Conservation (phyloP, 2,113 vertebrate genomes). For the Colossoma macropomum region DNA sequence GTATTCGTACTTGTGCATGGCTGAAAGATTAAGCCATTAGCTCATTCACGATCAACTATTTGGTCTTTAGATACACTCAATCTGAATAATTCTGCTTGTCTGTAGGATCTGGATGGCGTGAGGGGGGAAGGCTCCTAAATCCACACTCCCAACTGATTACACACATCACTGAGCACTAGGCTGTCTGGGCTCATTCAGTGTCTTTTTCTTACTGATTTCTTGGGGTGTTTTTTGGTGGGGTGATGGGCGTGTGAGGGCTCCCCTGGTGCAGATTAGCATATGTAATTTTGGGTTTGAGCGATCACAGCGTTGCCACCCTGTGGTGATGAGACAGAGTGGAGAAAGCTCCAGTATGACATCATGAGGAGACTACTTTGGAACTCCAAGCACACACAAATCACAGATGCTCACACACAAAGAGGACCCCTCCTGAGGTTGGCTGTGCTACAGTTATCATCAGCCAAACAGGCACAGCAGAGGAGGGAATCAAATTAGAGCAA, state of each 20-base stretch:
- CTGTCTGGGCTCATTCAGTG: conserved; percentile 6
- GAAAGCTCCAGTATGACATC: conserved; percentile 24
- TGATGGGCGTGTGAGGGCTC: conserved; percentile 18
- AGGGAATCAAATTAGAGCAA: conserved; percentile 14
- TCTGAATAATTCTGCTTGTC: not conserved
- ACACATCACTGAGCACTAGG: conserved; percentile 17
- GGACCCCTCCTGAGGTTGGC: conserved; percentile 5
- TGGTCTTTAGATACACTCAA: not conserved
- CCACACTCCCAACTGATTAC: conserved; percentile 21
- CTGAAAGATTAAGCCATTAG: not conserved
- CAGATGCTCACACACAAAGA: not conserved
- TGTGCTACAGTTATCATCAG: conserved; percentile 24
- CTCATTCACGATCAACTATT: not conserved
- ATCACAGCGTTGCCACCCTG: not conserved
- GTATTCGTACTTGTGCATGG: not conserved
- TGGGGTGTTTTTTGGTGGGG: not conserved
- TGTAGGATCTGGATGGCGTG: not conserved
- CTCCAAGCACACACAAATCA: conserved; percentile 26
- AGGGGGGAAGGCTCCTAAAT: not conserved
- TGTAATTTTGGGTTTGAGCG: conserved; percentile 29
- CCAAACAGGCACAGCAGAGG: conserved; percentile 28
- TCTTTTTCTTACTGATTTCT: not conserved
- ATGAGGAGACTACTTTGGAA: conserved; percentile 12
- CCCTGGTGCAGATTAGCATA: conserved; percentile 43
- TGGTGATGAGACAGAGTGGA: not conserved